These are phyloP conservation scores for Geococcyx californianus DNA, from an alignment of 2,113 vertebrate genomes.

Conservation along the genomic window DNA sequence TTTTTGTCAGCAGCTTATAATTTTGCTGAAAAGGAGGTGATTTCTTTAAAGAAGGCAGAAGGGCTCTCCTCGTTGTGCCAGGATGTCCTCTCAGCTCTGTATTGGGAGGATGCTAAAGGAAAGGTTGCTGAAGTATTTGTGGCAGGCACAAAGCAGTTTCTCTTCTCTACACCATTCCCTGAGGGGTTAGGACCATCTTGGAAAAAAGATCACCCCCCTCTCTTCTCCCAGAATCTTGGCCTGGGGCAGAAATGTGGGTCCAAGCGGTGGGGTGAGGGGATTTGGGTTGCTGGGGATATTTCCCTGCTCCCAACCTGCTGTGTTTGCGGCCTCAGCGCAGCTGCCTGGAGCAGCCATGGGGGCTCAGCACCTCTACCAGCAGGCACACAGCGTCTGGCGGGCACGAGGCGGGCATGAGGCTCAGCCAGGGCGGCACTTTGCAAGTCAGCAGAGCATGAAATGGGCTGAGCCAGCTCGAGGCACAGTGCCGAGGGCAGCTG, in stretches of 20 bases:
- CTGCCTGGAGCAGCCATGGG: fast-evolving
- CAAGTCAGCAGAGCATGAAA: background rate
- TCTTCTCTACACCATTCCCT: background rate
- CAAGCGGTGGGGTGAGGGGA: background rate
- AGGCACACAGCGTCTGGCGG: fast-evolving
- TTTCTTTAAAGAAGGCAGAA: background rate
- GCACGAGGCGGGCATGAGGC: background rate
- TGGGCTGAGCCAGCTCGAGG: background rate
- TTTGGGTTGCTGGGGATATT: background rate
- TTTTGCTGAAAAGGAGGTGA: background rate
- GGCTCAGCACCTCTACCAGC: background rate
- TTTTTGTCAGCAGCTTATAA: background rate
- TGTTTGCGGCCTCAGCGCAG: fast-evolving
- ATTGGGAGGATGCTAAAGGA: fast-evolving
- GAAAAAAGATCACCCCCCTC: fast-evolving
- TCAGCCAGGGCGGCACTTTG: background rate
- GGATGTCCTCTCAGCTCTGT: background rate
- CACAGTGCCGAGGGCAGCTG: background rate
- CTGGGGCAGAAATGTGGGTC: background rate
- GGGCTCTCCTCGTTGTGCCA: fast-evolving
- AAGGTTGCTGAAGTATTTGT: background rate
- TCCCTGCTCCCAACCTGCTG: background rate
- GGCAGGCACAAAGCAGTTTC: background rate
- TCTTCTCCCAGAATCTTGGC: background rate
- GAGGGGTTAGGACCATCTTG: background rate